phyloP scores from a whole-genome alignment of 2,113 vertebrate genomes.

The Myrmophylax atrothorax region DNA sequence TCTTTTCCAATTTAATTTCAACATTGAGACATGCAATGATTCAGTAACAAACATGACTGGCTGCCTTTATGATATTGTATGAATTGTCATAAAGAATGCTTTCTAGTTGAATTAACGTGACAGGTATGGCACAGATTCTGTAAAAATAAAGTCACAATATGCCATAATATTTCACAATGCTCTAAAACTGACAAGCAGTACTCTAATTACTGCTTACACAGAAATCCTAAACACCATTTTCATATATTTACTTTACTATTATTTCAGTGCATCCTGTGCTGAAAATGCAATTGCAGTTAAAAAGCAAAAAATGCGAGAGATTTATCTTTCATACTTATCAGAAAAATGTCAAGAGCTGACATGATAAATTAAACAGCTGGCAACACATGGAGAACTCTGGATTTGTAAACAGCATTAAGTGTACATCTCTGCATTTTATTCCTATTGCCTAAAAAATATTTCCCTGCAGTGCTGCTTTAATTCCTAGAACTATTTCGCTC shows the following conservation, averaged over 20 bases:
- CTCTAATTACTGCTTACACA: constrained; percentile 62
- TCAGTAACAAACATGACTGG: constrained; percentile 70
- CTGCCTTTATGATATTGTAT: constrained; percentile 70
- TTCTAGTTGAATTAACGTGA: constrained; percentile 73
- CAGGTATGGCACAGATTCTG: constrained; percentile 70
- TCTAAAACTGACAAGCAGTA: constrained; percentile 66
- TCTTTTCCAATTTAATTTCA: constrained; percentile 52
- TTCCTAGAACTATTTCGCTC: not conserved
- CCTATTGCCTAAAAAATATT: not conserved
- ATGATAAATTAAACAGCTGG: constrained; percentile 25
- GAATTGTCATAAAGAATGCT: constrained; percentile 73
- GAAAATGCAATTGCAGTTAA: constrained; percentile 33
- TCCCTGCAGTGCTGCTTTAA: not conserved
- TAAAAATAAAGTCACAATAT: constrained; percentile 76
- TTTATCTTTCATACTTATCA: constrained; percentile 49
- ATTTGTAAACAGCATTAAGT: not conserved
- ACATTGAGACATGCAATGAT: constrained; percentile 56
- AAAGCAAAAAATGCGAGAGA: constrained; percentile 39
- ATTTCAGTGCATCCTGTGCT: constrained; percentile 40
- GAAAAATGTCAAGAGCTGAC: constrained; percentile 37
- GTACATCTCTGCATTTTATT: not conserved
- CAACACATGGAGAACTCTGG: not conserved
- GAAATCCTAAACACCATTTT: constrained; percentile 65
- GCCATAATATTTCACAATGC: constrained; percentile 73
- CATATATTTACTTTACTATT: constrained; percentile 64